Evolutionary conservation across 2,888 invertebrate species (phyloP), one percentile per base, ranked within the genome.

Genomic region (Deilephila porcellus): DNA sequence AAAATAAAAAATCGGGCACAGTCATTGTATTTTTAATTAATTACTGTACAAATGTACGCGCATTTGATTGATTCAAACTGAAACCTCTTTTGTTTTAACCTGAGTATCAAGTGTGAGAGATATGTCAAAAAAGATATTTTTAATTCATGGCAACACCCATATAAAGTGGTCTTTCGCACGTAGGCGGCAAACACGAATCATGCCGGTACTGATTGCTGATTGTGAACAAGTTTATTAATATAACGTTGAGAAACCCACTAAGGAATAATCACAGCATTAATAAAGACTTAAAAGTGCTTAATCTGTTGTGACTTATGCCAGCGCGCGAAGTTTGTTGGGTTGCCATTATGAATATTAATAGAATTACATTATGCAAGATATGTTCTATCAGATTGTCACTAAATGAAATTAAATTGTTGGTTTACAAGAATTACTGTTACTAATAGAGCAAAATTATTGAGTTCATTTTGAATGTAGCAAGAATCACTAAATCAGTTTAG

Each of bases 231-330:
- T 76, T 76, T 63, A 73, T 45, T 76, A 74, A 74, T 73, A 75
- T 53, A 67, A 71, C 70, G 73, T 71, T 76, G 71, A 76, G 75
- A 76, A 75, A 75, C 71, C 72, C 73, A 59, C 74, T 25, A 53
- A 60, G n/a, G 56, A 56, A 56, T 76, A 73, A 72, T 78, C 74
- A 73, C 29, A 72, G 64, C 60, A 74, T 74, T 76, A 76, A 76
- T 77, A 71, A 67, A 77, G 74, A 75, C 72, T 70, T 74, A 63
- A 71, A 71, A 45, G 59, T 34, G 59, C 56, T 60, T 60, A 19
- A 37, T 60, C 37, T 60, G 59, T 71, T 71, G 71, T 71, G 56
- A 19, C 19, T 71, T 60, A 60, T 45, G 37, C 25, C 45, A 67
- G 64, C 64, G 45, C 37, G 45, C 45, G 4, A 45, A 25, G 25